Evolutionary conservation across 2,888 invertebrate species (phyloP).

Genomic region (Microctonus brassicae): DNA sequence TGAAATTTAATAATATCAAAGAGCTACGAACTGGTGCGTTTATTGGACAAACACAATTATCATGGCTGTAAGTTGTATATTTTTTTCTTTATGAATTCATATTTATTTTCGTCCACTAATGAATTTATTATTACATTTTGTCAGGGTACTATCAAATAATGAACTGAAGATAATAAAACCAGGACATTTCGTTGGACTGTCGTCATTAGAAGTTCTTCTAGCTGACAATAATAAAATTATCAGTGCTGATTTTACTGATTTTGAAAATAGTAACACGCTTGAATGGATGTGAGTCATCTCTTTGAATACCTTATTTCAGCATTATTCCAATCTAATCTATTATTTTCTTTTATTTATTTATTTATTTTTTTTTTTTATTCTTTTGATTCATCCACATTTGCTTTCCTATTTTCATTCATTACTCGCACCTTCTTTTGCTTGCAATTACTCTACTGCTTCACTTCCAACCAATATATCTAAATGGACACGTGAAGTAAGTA

Average conservation of each 20-base stretch:
- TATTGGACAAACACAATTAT: slow-evolving; percentile 56
- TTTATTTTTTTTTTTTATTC: neutral
- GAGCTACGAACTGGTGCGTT: slow-evolving; percentile 53
- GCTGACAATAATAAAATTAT: slow-evolving; percentile 70
- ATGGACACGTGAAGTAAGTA: neutral
- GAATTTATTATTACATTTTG: slow-evolving; percentile 27
- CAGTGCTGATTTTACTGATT: slow-evolving; percentile 67
- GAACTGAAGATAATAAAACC: slow-evolving; percentile 62
- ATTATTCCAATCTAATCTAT: no score
- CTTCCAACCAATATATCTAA: neutral
- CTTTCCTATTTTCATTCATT: neutral
- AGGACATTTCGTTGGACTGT: slow-evolving; percentile 69
- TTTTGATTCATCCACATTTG: neutral
- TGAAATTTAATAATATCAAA: slow-evolving; percentile 51
- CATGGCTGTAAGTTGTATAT: slow-evolving; percentile 71
- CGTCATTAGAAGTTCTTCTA: slow-evolving; percentile 69
- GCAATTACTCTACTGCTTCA: neutral
- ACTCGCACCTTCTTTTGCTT: neutral
- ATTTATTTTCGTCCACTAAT: slow-evolving; percentile 36
- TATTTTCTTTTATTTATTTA: no score
- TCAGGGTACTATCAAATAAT: slow-evolving; percentile 65
- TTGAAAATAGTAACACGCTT: slow-evolving; percentile 66
- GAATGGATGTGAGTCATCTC: slow-evolving; percentile 66
- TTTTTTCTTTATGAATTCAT: slow-evolving; percentile 48
- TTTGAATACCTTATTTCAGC: slow-evolving; percentile 6